Percentiles rank a stretch among this genome's conserved stretches.
Evolutionary conservation across 2,888 invertebrate genomes (phyloP).

Genomic region (Chrysolina oricalcia): DNA sequence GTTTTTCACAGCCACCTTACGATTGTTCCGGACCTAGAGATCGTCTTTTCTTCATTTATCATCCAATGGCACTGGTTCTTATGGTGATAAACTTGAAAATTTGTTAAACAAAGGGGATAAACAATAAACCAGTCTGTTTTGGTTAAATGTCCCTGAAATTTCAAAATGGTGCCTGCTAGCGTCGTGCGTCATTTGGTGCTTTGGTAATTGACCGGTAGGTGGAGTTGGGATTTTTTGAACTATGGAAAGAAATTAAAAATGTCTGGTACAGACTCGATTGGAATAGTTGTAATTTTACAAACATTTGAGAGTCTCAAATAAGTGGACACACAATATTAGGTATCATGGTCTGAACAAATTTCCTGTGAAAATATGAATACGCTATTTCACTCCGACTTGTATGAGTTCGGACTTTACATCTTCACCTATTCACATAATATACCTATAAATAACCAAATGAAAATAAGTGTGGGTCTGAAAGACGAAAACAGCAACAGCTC

Average conservation of each 20-base stretch:
- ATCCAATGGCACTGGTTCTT: background rate
- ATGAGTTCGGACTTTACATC: too few species aligned
- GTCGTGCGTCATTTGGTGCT: conserved; percentile 24
- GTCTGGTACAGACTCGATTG: too few species aligned
- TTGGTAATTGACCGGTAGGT: conserved; percentile 13
- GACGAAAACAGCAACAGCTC: too few species aligned
- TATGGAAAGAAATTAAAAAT: background rate
- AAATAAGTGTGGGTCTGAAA: too few species aligned
- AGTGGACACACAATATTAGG: too few species aligned
- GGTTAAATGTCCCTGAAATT: conserved; percentile 37
- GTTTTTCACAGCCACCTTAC: conserved; percentile 30
- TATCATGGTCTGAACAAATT: too few species aligned
- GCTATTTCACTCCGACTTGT: too few species aligned
- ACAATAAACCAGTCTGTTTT: conserved; percentile 32
- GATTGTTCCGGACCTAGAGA: background rate
- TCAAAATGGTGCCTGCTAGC: conserved; percentile 48
- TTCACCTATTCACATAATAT: too few species aligned
- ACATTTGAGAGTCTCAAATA: too few species aligned
- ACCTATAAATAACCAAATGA: too few species aligned
- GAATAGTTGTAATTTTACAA: too few species aligned
- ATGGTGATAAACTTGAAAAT: background rate
- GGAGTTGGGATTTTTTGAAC: background rate
- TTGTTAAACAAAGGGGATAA: conserved; percentile 31
- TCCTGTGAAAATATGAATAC: too few species aligned
- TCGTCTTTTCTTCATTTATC: background rate